Evolutionary conservation across 1,140 invertebrate genomes (phyloP).

Genomic region (Battus philenor): DNA sequence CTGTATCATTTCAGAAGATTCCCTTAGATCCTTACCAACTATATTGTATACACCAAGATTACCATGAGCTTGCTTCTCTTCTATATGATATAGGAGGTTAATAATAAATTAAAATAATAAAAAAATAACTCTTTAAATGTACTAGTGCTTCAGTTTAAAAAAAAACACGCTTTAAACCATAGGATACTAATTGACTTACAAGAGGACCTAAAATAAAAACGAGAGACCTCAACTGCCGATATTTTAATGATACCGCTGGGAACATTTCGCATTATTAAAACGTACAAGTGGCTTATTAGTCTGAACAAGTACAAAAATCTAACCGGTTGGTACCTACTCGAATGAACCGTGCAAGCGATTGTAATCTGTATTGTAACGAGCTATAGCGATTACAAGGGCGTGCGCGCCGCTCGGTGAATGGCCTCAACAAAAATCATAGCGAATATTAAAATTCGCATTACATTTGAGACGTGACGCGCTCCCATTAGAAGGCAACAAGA

Average conservation of each 20-base stretch:
- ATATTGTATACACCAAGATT: too few relatives aligned
- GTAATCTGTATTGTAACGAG: not conserved
- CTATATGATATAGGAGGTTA: too few relatives aligned
- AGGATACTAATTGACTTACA: slow-evolving; percentile 11
- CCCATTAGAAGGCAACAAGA: slow-evolving; percentile 40
- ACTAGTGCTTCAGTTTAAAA: not conserved
- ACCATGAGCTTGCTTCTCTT: too few relatives aligned
- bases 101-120: too few relatives aligned
- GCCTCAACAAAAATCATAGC: slow-evolving; percentile 30
- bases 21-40: too few relatives aligned
- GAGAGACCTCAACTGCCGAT: slow-evolving; percentile 23
- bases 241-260: slow-evolving; percentile 33
- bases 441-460: slow-evolving; percentile 44
- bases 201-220: slow-evolving; percentile 13
- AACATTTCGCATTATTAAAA: slow-evolving; percentile 41
- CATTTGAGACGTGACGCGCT: slow-evolving; percentile 38
- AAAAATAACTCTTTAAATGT: not conserved
- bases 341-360: not conserved
- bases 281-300: slow-evolving; percentile 45
- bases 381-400: slow-evolving; percentile 1
- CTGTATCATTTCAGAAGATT: too few relatives aligned
- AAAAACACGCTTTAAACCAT: not conserved
- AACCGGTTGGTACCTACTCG: slow-evolving; percentile 23
- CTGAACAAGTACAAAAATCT: slow-evolving; percentile 27
- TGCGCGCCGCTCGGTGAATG: not conserved